Percentiles rank a stretch among this genome's conserved stretches.
phyloP scores from a whole-genome alignment of 2,113 vertebrate species.

The Tychaedon coryphoeus region DNA sequence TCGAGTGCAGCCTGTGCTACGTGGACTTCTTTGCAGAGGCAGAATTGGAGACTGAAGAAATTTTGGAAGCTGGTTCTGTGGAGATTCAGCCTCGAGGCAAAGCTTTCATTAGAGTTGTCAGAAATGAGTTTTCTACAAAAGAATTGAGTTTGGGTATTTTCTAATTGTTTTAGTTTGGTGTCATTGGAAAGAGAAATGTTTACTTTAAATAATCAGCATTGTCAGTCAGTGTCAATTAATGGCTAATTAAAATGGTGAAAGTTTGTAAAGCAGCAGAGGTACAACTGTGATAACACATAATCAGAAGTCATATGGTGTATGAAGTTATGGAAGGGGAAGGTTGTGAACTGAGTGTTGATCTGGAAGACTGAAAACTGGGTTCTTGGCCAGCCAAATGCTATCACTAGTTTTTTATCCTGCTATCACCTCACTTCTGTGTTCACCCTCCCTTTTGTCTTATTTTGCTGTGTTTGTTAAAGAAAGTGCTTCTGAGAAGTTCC shows the following conservation, averaged over 20 bases:
- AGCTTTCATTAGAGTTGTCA: not conserved
- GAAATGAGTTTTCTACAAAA: not conserved
- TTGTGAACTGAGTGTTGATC: not conserved
- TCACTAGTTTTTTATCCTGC: not conserved
- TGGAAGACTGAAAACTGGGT: not conserved
- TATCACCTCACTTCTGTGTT: not conserved
- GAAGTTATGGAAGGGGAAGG: not conserved
- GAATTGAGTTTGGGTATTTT: not conserved
- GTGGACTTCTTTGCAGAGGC: not conserved
- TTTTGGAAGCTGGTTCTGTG: not conserved
- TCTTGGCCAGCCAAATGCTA: not conserved
- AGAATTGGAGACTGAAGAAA: not conserved
- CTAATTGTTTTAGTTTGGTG: not conserved
- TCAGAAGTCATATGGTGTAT: not conserved
- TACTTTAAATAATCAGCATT: not conserved
- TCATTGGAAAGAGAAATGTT: not conserved
- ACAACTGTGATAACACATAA: not conserved
- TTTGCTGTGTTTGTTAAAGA: not conserved
- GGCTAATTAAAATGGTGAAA: not conserved
- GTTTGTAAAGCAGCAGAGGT: conserved; percentile 6
- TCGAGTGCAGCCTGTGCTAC: rapidly evolving
- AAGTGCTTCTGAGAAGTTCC: not conserved
- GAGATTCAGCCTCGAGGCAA: not conserved
- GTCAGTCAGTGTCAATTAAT: conserved; percentile 23
- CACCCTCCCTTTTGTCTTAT: not conserved